These are phyloP conservation scores for Lydus trimaculatus DNA, from an alignment of 2,888 invertebrate genomes.

Conservation along the genomic window DNA sequence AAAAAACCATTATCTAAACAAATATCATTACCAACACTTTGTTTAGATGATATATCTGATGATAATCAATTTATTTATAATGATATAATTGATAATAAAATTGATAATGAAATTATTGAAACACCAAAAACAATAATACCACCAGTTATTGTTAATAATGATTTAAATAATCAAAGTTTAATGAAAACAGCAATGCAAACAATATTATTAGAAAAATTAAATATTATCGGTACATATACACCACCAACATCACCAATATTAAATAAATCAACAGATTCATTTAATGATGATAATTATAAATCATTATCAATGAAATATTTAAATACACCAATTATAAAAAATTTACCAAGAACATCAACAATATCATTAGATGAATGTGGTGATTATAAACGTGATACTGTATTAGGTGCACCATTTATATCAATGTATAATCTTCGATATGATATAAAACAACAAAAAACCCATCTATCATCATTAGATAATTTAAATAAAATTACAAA, in stretches of 20 bases:
- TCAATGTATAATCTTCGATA: conserved; percentile 48
- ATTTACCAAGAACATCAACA: conserved; percentile 50
- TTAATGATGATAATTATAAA: conserved; percentile 29
- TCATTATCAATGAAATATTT: conserved; percentile 35
- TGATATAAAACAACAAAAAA: conserved; percentile 36
- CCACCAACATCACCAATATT: conserved; percentile 47
- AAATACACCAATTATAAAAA: conserved; percentile 26
- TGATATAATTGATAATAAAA: conserved; percentile 15
- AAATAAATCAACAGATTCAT: conserved; percentile 49
- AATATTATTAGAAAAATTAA: conserved; percentile 54
- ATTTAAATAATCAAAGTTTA: conserved; percentile 45
- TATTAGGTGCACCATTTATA: conserved; percentile 65
- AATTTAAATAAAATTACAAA: conserved; percentile 18
- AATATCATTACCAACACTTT: conserved; percentile 42
- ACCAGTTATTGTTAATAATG: conserved; percentile 40
- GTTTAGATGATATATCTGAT: conserved; percentile 13
- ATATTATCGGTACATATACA: conserved; percentile 49
- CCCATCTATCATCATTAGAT: conserved; percentile 34
- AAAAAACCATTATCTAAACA: conserved; percentile 38
- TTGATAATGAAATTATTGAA: not conserved
- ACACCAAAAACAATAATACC: conserved; percentile 32
- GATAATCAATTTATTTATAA: conserved; percentile 17
- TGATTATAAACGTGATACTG: conserved; percentile 58
- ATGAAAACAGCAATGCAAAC: conserved; percentile 56
- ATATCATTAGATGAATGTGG: conserved; percentile 57